phyloP scores from a whole-genome alignment of 1,140 invertebrate genomes.

The Platyura marginata region DNA sequence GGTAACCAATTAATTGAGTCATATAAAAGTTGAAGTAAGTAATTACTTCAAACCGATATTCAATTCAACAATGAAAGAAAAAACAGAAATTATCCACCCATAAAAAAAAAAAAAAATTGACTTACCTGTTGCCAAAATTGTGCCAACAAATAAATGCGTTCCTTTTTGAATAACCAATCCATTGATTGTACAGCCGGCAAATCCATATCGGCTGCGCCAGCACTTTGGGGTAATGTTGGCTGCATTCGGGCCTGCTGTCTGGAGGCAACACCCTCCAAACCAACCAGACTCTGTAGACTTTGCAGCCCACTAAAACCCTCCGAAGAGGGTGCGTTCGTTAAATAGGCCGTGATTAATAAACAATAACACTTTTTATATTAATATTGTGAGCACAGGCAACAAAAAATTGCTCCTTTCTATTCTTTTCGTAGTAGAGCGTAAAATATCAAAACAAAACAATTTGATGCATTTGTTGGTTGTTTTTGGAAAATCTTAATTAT shows the following conservation, averaged over 20 bases:
- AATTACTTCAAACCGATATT: too few species aligned
- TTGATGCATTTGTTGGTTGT: not conserved
- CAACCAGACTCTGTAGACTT: conserved; percentile 11
- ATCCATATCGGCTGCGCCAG: conserved; percentile 55
- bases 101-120: conserved; percentile 4
- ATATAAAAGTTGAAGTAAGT: too few species aligned
- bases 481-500: too few species aligned
- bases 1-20: too few species aligned
- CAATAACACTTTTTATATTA: not conserved
- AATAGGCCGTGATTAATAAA: conserved; percentile 1
- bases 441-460: not conserved
- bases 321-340: conserved; percentile 3
- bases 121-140: conserved; percentile 89
- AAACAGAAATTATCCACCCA: not conserved
- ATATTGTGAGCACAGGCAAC: too few species aligned
- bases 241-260: conserved; percentile 36
- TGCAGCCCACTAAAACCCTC: conserved; percentile 3
- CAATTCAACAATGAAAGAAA: too few species aligned
- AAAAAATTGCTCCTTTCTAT: too few species aligned
- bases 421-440: too few species aligned
- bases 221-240: conserved; percentile 34
- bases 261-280: conserved; percentile 13
- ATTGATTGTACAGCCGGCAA: conserved; percentile 72
- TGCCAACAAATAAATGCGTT: conserved; percentile 75
- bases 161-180: conserved; percentile 90